Evolutionary conservation across 1,140 invertebrate genomes (phyloP).

Genomic region (Lanistes nyassanus): DNA sequence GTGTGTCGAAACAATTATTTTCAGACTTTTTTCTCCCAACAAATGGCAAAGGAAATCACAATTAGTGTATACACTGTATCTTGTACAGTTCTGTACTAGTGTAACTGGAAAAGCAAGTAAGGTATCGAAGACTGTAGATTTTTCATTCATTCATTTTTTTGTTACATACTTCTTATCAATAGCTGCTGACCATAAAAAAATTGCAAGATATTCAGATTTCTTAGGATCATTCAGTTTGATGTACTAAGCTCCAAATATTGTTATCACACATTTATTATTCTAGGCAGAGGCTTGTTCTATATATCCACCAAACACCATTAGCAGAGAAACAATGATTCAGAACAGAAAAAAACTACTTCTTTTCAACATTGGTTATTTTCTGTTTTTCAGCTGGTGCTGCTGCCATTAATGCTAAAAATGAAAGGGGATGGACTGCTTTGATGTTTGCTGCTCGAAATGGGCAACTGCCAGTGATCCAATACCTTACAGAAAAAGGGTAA

Average conservation of each 20-base stretch:
- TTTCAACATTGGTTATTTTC: background rate
- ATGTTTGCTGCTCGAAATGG: conserved; percentile 65
- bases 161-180: no score
- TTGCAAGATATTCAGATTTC: no score
- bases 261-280: background rate
- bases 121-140: no score
- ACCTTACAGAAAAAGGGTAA: conserved; percentile 57
- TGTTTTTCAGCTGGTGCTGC: conserved; percentile 37
- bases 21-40: no score
- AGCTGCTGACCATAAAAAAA: no score
- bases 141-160: no score
- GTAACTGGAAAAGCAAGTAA: no score
- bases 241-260: background rate
- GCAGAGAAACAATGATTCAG: background rate
- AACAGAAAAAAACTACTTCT: no score
- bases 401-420: conserved; percentile 54
- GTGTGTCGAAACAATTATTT: no score
- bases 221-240: background rate
- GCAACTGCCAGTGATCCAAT: conserved; percentile 46
- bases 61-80: no score
- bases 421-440: conserved; percentile 62
- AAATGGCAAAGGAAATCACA: no score
- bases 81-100: no score
- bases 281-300: background rate
- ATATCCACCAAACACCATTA: background rate